Percentiles rank a stretch among this genome's conserved stretches.
phyloP scores from a whole-genome alignment of 1,140 invertebrate genomes.

The Megalopta genalis region DNA sequence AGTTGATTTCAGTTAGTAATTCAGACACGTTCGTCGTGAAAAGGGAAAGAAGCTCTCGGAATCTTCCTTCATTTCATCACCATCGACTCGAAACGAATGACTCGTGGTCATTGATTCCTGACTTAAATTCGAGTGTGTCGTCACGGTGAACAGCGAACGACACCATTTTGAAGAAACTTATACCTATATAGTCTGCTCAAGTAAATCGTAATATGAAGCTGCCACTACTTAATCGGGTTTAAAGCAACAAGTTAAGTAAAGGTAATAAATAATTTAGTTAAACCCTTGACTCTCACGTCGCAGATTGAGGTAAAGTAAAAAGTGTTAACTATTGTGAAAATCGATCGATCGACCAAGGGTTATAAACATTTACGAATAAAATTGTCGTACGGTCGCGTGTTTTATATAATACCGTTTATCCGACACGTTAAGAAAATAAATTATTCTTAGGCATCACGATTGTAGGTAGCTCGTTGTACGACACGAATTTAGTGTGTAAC shows the following conservation, averaged over 20 bases:
- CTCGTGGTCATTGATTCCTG: neutral
- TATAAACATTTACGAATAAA: conserved; percentile 1
- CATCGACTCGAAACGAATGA: neutral
- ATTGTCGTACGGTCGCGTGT: conserved; percentile 32
- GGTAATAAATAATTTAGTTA: conserved; percentile 46
- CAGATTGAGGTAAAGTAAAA: neutral
- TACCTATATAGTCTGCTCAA: conserved; percentile 71
- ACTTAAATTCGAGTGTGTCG: neutral
- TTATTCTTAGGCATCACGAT: conserved; percentile 57
- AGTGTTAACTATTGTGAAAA: neutral
- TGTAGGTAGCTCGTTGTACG: conserved; percentile 56
- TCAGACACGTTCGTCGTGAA: neutral
- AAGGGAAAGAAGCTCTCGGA: neutral
- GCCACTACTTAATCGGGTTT: conserved; percentile 69
- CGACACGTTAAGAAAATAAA: conserved; percentile 41
- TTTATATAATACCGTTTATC: conserved; percentile 38
- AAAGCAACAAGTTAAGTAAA: conserved; percentile 57
- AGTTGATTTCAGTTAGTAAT: neutral
- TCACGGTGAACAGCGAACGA: neutral
- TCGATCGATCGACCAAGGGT: conserved; percentile 13
- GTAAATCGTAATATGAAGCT: conserved; percentile 71
- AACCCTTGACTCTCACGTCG: conserved; percentile 1
- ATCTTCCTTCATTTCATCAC: neutral
- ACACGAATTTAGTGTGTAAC: conserved; percentile 56
- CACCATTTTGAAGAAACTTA: conserved; percentile 24